phyloP scores from a whole-genome alignment of 2,888 invertebrate genomes.

The Eretmocerus hayati region DNA sequence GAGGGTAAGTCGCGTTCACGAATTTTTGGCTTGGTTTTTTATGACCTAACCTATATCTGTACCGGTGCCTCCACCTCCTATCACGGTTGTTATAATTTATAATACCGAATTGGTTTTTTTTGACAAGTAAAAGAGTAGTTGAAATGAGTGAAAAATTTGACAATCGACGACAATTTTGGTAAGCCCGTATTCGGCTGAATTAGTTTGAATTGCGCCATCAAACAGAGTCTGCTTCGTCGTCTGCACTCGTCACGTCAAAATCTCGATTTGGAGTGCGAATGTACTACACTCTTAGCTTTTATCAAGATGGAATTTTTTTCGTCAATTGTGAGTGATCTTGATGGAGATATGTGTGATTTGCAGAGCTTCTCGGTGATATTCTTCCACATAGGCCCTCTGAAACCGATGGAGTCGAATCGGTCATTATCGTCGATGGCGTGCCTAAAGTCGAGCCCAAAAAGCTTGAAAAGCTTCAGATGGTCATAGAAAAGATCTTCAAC shows the following conservation, averaged over 20 bases:
- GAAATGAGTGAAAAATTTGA: too few species aligned
- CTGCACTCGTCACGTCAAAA: neutral
- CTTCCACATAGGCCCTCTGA: conserved; percentile 84
- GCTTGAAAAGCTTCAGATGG: conserved; percentile 84
- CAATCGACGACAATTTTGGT: too few species aligned
- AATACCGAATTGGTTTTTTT: too few species aligned
- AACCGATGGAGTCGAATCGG: conserved; percentile 92
- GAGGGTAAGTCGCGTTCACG: conserved; percentile 84
- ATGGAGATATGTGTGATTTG: neutral
- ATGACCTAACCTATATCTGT: too few species aligned
- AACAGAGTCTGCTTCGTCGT: neutral
- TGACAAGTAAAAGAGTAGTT: too few species aligned
- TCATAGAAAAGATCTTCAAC: conserved; percentile 84
- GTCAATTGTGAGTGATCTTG: neutral
- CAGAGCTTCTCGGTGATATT: conserved; percentile 89
- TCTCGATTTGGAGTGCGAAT: too few species aligned
- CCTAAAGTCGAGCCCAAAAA: conserved; percentile 91
- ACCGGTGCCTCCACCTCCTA: too few species aligned
- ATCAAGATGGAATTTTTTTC: neutral
- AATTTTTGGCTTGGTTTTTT: too few species aligned
- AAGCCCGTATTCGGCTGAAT: too few species aligned
- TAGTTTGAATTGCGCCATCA: too few species aligned
- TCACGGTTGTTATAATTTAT: too few species aligned
- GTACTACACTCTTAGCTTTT: neutral
- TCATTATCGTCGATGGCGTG: conserved; percentile 92